Evolutionary conservation across 2,113 vertebrate species (phyloP), one percentile per base, ranked within the genome.

Genomic region (Hyperoodon ampullatus): DNA sequence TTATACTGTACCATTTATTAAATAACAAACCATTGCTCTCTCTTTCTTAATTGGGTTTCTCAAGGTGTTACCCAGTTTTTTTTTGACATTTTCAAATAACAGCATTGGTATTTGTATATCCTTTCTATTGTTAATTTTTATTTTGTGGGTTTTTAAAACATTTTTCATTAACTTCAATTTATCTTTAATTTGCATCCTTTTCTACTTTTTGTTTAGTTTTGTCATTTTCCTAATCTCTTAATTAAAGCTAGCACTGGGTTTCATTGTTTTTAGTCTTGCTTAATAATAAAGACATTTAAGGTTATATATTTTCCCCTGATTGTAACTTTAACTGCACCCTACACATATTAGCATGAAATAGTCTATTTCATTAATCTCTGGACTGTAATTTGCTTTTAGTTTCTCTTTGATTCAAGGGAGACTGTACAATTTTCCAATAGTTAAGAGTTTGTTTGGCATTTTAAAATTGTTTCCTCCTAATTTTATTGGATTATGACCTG

Each of bases 121-220:
- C 30, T 90, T 53, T 53, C 15, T 16, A 61, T 15, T 86, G 88
- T 24, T 90, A 47, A 16, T 58, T 66, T 23, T 63, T 15, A 50
- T 61, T 53, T 28, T 65, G 60, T 65, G n/a, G 75, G 6, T 26
- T 80, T 88, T 94, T 39, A 15, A 71, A 83, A 77, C 21, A 92
- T 23, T 65, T 88, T 91, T 39, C 21, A 78, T 94, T 80, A 68
- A 89, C 55, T 86, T 93, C n/a, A 87, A 65, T 14, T 61, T 88
- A 55, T 11, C 91, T 75, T 80, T 90, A n/a, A 87, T 70, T 91
- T 82, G 8, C 13, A 35, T 65, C 26, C 11, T 26, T 77, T 86
- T 71, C 55, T 80, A 60, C 26, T 39, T 85, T 33, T 66, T 66
- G 15, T 75, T 82, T 30, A 44, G n/a, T 55, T 55, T 88, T 71